Percentiles rank a stretch among this genome's conserved stretches.
Conservation (phyloP, 2,797 vertebrate genomes). For the Enteromius fasciolatus region DNA sequence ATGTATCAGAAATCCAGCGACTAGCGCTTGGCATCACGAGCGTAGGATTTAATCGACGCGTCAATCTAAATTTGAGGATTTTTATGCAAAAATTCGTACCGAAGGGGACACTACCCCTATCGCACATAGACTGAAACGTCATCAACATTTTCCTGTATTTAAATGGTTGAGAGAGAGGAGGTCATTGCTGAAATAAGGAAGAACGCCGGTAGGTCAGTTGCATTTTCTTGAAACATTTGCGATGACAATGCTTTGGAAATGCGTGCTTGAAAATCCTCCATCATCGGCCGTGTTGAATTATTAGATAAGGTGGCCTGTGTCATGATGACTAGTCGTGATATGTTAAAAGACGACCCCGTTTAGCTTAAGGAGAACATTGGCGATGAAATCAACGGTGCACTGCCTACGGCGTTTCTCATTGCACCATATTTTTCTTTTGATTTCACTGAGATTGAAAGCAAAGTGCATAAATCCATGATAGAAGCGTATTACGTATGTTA, state of each 20-base stretch:
- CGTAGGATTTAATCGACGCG: constrained; percentile 29
- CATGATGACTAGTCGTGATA: constrained; percentile 35
- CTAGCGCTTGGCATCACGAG: not conserved
- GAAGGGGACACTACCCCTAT: constrained; percentile 75
- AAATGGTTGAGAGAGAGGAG: constrained; percentile 75
- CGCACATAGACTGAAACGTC: constrained; percentile 77
- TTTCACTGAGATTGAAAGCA: constrained; percentile 34
- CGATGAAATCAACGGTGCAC: constrained; percentile 36
- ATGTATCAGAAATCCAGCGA: not conserved
- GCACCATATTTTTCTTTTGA: constrained; percentile 36
- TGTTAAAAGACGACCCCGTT: constrained; percentile 19
- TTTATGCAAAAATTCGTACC: constrained; percentile 65
- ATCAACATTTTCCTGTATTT: constrained; percentile 78
- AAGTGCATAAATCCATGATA: constrained; percentile 24
- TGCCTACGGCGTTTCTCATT: constrained; percentile 25
- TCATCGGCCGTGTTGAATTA: constrained; percentile 10
- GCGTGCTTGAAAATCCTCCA: constrained; percentile 24
- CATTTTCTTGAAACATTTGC: constrained; percentile 30
- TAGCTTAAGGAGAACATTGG: not conserved
- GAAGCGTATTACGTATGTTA: not conserved
- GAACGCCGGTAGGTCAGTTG: constrained; percentile 71
- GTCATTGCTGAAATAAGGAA: constrained; percentile 69
- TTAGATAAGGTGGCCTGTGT: constrained; percentile 45
- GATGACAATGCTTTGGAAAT: constrained; percentile 28
- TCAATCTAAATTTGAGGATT: constrained; percentile 56